A percentile compares a stretch with the other conserved stretches of the same genome.
phyloP scores from a whole-genome alignment of 2,113 vertebrate species.

The Pholis gunnellus region DNA sequence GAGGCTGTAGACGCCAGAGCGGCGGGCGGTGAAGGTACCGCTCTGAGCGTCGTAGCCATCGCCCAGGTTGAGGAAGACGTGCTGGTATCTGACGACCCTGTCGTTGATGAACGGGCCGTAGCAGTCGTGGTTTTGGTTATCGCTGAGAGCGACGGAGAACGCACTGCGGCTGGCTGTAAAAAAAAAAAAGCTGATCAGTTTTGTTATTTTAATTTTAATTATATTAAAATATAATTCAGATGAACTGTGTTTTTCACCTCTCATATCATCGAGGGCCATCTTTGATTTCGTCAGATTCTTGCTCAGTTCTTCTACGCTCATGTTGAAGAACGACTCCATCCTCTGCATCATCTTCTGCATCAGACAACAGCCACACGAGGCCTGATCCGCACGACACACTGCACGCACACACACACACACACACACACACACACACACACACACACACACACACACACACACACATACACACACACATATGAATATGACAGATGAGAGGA shows the following conservation, averaged over 20 bases:
- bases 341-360: constrained; percentile 72
- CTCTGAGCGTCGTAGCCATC: constrained; percentile 53
- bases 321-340: constrained; percentile 67
- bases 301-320: constrained; percentile 20
- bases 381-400: constrained; percentile 67
- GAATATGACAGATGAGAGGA: background rate
- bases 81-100: constrained; percentile 47
- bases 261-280: constrained; percentile 49
- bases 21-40: constrained; percentile 74
- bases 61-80: constrained; percentile 78
- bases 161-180: constrained; percentile 77
- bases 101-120: constrained; percentile 42
- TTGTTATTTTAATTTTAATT: background rate
- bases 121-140: background rate
- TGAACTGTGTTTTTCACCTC: constrained; percentile 63
- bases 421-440: background rate
- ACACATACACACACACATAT: background rate
- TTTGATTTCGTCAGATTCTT: constrained; percentile 40
- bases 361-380: constrained; percentile 80
- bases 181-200: background rate
- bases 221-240: too few relatives aligned
- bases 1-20: constrained; percentile 80
- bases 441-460: background rate
- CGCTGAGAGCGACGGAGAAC: constrained; percentile 80
- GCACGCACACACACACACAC: background rate